Evolutionary conservation across 2,888 invertebrate species (phyloP), one percentile per base, ranked within the genome.

Genomic region (Tridacna gigas): DNA sequence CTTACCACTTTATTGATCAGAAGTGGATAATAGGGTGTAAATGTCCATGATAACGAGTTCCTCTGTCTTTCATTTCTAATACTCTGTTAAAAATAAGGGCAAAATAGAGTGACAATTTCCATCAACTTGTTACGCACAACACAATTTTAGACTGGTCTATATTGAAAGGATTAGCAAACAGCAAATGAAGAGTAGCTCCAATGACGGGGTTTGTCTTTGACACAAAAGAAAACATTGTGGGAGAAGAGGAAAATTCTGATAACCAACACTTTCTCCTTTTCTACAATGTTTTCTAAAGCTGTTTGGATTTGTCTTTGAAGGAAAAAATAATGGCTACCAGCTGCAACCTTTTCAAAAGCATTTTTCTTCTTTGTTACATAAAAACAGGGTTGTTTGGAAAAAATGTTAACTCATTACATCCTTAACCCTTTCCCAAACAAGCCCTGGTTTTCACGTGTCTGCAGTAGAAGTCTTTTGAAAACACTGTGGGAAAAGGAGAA

Each of bases 1-100:
- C 84, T 81, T 67, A 84, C 84, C 45, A 76, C 73, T 51, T 63
- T 78, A 20, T 76, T 48, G 22, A 65, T 18, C 22, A 37, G 74
- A 2, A 84, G 74, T 25, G 82, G 82, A 20, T 74, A 37, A 45
- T 80, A 85, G 22, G 79, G 79, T 7, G 77, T 82, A 48, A 82
- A 85, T 11, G 77, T 77, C 48, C 82, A 20, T 25, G 61, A 77
- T 22, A 85, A 45, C 0, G 85, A 82, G 22, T 79, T 82, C 25
- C 45, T 60, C 56, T 79, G 61, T 65, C 80, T 69, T 28, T 77
- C 79, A 22, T 77, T 82, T 74, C 74, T 67, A 48, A 82, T 74
- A 13, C 69, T 47, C 85, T 85, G 77, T 71, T 77, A 78, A 25
- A 56, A 74, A 51, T 20, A 71, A 47, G 0, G 45, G 22, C 37